phyloP scores from a whole-genome alignment of 1,140 invertebrate species.

The Gonatopus flavifemur region DNA sequence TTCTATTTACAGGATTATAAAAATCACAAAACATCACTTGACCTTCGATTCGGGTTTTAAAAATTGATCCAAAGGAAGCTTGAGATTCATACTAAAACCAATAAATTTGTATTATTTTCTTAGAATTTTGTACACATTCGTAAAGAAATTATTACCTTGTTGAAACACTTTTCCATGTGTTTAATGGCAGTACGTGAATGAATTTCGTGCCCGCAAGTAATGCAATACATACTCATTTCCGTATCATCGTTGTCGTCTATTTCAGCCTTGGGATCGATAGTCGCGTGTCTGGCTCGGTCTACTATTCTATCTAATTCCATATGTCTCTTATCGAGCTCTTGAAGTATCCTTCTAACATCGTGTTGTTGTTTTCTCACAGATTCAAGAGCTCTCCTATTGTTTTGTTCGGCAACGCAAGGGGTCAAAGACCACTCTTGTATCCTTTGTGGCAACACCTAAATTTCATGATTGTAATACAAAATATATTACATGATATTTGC shows the following conservation, averaged over 20 bases:
- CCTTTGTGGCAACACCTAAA: slow-evolving; percentile 85
- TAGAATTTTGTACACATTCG: not conserved
- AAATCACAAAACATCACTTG: slow-evolving; percentile 98
- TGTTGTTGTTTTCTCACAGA: slow-evolving; percentile 78
- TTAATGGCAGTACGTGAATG: slow-evolving; percentile 84
- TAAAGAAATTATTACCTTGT: slow-evolving; percentile 66
- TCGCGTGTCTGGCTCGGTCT: slow-evolving; percentile 71
- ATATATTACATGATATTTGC: no score
- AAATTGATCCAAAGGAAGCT: slow-evolving; percentile 93
- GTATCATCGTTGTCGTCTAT: slow-evolving; percentile 74
- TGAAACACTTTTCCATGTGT: slow-evolving; percentile 95
- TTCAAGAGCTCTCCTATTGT: slow-evolving; percentile 81
- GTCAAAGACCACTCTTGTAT: slow-evolving; percentile 94
- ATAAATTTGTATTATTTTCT: slow-evolving; percentile 1
- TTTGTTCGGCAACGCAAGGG: slow-evolving; percentile 84
- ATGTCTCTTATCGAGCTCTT: slow-evolving; percentile 76
- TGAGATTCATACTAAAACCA: slow-evolving; percentile 86
- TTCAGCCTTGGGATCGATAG: slow-evolving; percentile 65
- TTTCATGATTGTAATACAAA: no score
- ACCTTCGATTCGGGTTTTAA: slow-evolving; percentile 91
- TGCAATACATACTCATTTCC: slow-evolving; percentile 91
- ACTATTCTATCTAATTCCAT: slow-evolving; percentile 81
- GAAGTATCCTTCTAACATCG: slow-evolving; percentile 73
- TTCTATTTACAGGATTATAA: slow-evolving; percentile 85
- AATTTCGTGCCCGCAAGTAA: slow-evolving; percentile 95